Evolutionary conservation across 2,113 vertebrate species (phyloP), one percentile per base, ranked within the genome.

Genomic region (Apodemus speciosus): DNA sequence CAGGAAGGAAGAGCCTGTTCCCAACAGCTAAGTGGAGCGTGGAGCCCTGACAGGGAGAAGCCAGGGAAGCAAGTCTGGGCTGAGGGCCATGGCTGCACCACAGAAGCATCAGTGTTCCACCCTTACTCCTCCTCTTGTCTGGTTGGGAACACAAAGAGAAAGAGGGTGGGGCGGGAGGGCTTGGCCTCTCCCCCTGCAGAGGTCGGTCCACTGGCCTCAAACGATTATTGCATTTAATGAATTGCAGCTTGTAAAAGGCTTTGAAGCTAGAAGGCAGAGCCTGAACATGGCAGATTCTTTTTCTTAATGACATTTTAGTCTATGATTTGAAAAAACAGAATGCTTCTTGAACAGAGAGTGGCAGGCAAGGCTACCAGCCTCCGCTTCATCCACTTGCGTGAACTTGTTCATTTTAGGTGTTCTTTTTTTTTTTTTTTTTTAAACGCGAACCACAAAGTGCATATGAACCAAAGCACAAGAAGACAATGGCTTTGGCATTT

Each of bases 241-340:
- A 95, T 96, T 96, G 95, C 96, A 97, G 96, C 96, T 96, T 96
- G 80, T 93, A 96, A 97, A 96, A 89, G 93, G 56, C 96, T 97
- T 96, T 96, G 96, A 97, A 96, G 93, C 92, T 94, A 10, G 60
- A 93, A 92, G 91, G 95, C 96, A 94, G 90, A 92, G 96, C 75
- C 58, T 49, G 71, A 95, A 79, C 3, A 0, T 58, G 73, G 85
- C 94, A 69, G 79, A 94, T 91, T 95, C 86, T 95, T 97, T 95
- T 96, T 88, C 91, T 91, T 94, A 96, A 96, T 96, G 87, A 95
- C 90, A 91, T 84, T 14, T 35, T 43, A 85, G 95, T 49, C 6
- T 92, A 68, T 58, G 95, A 72, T 13, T 71, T 1, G 0, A 77
- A 87, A 85, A 86, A 93, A 40, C 30, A 95, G 96, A 97, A 87